A percentile compares a stretch with the other conserved stretches of the same genome.
phyloP scores from a whole-genome alignment of 2,113 vertebrate genomes.

The Narcine bancroftii region DNA sequence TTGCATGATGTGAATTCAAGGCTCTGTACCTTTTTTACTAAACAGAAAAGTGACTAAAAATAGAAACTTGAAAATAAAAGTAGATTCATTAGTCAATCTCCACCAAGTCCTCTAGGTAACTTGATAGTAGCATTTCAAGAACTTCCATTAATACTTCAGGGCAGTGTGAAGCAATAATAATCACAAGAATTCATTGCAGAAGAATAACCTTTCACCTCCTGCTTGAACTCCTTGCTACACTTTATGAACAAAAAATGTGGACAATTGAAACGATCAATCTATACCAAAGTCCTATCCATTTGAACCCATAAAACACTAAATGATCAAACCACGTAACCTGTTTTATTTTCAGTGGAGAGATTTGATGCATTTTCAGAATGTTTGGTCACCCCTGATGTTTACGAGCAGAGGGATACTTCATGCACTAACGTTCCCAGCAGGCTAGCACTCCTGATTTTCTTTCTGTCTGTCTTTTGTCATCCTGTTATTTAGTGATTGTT shows the following conservation, averaged over 20 bases:
- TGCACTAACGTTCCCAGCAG: background rate
- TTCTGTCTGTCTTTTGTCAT: too few species aligned
- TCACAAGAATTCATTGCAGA: background rate
- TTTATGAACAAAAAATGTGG: background rate
- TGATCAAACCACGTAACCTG: background rate
- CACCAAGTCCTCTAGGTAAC: background rate
- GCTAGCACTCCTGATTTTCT: background rate
- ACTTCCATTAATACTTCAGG: background rate
- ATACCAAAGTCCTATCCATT: background rate
- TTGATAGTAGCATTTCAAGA: constrained; percentile 17
- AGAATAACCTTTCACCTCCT: background rate
- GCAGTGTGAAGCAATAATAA: constrained; percentile 3
- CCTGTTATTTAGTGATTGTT: background rate
- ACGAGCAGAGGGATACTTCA: background rate
- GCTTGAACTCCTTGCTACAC: constrained; percentile 9
- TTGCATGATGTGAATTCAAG: background rate
- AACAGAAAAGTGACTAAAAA: background rate
- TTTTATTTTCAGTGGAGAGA: background rate
- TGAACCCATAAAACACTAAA: background rate
- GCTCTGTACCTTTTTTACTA: background rate
- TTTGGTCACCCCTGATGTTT: background rate
- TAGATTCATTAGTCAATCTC: background rate
- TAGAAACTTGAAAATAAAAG: background rate
- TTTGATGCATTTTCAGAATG: background rate
- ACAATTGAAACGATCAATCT: background rate